Evolutionary conservation across 2,797 vertebrate genomes (phyloP), one percentile per base, ranked within the genome.

Genomic region (Hypotaenidia philippensis): DNA sequence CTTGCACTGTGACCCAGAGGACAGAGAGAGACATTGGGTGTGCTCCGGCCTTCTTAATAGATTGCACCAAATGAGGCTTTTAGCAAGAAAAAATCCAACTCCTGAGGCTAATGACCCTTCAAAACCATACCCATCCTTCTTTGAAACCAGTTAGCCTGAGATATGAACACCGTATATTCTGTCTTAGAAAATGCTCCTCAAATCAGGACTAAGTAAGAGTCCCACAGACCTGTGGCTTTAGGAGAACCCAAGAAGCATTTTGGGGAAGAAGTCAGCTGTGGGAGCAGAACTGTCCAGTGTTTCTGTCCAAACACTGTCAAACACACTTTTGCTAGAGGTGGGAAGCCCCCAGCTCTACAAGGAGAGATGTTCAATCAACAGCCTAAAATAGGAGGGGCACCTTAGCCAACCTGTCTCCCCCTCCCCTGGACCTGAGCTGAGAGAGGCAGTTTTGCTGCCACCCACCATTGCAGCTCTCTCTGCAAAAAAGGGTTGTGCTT

Each of bases 41-140:
- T 56, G 72, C 68, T 65, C 47, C 31, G 41, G 27, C 23, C 29
- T 84, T 76, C 19, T 65, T 61, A 29, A 21, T 34, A 11, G 13
- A 63, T 41, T 83, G 21, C 32, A 74, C 14, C 34, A 22, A 53
- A 60, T 40, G 47, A 90, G n/a, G 49, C 29, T 86, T 94, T 90
- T 11, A 83, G 56, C 36, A 82, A 68, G 41, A 45, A 25, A 71
- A 79, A 34, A 49, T 9, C 23, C 32, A 61, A 4, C 18, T 89
- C 38, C 13, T 47, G 8, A 49, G 56, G 36, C 20, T 59, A 74
- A 52, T 0, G 2, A 25, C 18, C 16, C 25, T 32, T 78, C 31
- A 44, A 70, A 87, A 70, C 23, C 11, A 29, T 45, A 45, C 4
- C 10, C 9, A 10, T 66, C 20, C 49, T 77, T 83, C 76, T 60